Evolutionary conservation across 2,888 invertebrate species (phyloP), one percentile per base, ranked within the genome.

Genomic region (Fabriciana adippe): DNA sequence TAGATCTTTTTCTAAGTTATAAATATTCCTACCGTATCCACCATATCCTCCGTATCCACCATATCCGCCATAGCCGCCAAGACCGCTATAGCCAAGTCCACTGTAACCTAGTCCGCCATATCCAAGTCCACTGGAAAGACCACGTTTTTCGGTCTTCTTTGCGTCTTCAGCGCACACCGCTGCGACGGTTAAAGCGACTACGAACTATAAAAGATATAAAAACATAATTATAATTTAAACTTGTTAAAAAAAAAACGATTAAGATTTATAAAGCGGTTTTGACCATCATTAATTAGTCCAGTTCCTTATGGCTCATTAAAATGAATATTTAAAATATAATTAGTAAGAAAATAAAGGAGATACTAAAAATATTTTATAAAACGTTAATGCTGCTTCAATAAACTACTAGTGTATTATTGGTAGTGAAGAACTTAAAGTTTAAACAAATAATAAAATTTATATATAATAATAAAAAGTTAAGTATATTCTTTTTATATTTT

Each of bases 71-170:
- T 50, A 65, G 35, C 60, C 67, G 18, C 70, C 69, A 71, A 11
- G n/a, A n/a, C 31, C 31, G 31, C 31, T 15, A 14, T 14, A 26
- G 5, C 45, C 57, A 3, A 47, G 3, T 48, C 72, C 73, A 11
- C 72, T 66, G 61, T 69, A 68, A 3, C 74, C 72, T n/a, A 66
- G 62, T 41, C 64, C 64, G 21, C 68, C 66, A 54, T 69, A 66
- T 15, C 68, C 68, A 1, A 62, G 47, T 15, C 74, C 69, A 50
- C 90, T 89, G 74, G 88, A 81, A 60, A 93, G 84, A 74, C 91
- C 92, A 53, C 93, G 87, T 78, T 93, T 92, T 75, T 93, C 91
- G 64, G 90, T 89, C 81, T 92, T 92, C 83, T 92, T 92, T 53
- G 83, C 88, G 51, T 89, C 90, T 63, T 90, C 91, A 62, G 92